Base-by-base conservation (phyloP, 2,113 vertebrate genomes). In the Bujurquina vittata region DNA sequence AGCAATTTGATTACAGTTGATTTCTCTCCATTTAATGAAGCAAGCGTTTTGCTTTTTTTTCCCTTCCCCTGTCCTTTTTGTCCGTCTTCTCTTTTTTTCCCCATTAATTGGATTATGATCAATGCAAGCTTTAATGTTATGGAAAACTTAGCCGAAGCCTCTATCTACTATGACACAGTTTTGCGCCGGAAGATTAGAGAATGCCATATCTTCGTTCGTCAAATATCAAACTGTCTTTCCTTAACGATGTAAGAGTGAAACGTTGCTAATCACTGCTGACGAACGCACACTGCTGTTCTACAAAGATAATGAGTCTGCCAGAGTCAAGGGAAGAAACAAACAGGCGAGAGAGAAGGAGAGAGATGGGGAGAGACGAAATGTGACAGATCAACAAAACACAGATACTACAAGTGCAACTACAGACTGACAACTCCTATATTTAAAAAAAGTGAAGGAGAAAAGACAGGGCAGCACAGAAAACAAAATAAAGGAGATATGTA, bases 21-120 rank as follows among this genome's bases (percentile, higher is more conserved):
- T 94, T 94, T 93, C 85, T 84, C 91, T 90, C 83, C 89, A 89
- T 91, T 94, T 94, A 95, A 95, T 92, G 90, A 94, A 91, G 89
- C 86, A 81, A 88, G 90, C 20, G 8, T 86, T 92, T 91, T 79
- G 90, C 90, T 91, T 86, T 84, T 81, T n/a, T 26, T 26, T 26
- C 29, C 63, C 3, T 8, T 14, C 12, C 12, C 5, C 56, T 37
- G 57, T 86, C 80, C 69, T 89, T 90, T 88, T 81, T 89, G 72
- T 86, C 79, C 1, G 11, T 74, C 59, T 67, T 69, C 63, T 63
- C 8, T 59, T 54, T 75, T 11, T 80, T 86, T 56, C 78, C 65
- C 72, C 83, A 85, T 95, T 95, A 95, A 96, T 94, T 95, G 93
- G 94, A 95, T 96, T 94, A 94, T 89, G 89, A 95, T 95, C 92